phyloP scores from a whole-genome alignment of 2,888 invertebrate species.

The Podabrus alpinus region DNA sequence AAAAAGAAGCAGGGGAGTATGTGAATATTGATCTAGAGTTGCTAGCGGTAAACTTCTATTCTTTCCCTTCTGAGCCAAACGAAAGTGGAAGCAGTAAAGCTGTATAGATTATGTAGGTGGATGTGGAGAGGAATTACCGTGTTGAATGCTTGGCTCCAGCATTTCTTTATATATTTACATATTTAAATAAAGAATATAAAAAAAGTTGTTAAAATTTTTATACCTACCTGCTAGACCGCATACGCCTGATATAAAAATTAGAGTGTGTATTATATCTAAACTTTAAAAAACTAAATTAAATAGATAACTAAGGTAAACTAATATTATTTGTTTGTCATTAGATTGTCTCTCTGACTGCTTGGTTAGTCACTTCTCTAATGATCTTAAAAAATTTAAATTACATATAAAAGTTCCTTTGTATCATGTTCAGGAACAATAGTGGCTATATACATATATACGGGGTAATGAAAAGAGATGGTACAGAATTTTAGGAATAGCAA shows the following conservation, averaged over 20 bases:
- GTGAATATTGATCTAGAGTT: constrained; percentile 51
- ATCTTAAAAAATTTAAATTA: no score
- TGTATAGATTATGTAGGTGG: constrained; percentile 43
- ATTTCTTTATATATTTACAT: neutral
- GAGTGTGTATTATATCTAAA: neutral
- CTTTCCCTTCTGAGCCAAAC: constrained; percentile 43
- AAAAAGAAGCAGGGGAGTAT: constrained; percentile 47
- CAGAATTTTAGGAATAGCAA: no score
- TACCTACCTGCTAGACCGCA: neutral
- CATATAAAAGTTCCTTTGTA: no score
- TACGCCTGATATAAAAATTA: neutral
- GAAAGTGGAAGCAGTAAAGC: constrained; percentile 37
- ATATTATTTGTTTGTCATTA: neutral
- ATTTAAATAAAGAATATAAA: neutral
- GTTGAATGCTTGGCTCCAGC: constrained; percentile 11
- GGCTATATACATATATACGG: no score
- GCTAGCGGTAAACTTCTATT: constrained; percentile 50
- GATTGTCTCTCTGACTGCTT: no score
- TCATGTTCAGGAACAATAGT: no score
- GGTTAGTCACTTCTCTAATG: no score
- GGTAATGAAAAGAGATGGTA: no score
- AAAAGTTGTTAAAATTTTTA: neutral
- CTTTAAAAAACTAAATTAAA: neutral
- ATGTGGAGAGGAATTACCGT: constrained; percentile 32
- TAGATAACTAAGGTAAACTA: neutral